These are phyloP conservation scores for Aptenodytes patagonicus DNA, from an alignment of 2,113 vertebrate species.

Conservation along the genomic window DNA sequence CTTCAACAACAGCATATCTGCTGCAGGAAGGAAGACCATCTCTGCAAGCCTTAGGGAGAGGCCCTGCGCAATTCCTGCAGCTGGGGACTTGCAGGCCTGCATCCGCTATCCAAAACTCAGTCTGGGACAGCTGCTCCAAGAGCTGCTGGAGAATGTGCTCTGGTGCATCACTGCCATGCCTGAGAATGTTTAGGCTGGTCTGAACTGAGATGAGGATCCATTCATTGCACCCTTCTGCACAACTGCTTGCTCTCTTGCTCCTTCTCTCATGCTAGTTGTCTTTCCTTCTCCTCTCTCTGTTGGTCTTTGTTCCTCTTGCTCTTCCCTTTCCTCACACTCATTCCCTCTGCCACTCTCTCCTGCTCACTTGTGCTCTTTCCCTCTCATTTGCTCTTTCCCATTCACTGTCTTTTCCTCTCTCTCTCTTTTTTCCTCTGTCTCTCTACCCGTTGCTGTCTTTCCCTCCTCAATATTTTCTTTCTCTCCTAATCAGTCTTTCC, in stretches of 20 bases:
- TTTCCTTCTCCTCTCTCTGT: background rate
- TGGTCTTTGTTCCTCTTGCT: background rate
- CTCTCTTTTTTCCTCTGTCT: background rate
- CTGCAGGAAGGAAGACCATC: background rate
- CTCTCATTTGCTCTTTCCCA: background rate
- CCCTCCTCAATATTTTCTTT: background rate
- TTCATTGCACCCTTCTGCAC: background rate
- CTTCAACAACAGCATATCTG: background rate
- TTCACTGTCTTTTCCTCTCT: background rate
- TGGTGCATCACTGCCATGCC: background rate
- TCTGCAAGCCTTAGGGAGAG: background rate
- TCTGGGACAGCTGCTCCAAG: background rate
- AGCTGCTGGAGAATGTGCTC: background rate
- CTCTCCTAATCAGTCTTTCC: background rate
- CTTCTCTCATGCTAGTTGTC: background rate
- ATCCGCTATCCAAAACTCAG: background rate
- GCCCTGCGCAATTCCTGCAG: background rate
- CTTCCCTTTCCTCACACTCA: background rate
- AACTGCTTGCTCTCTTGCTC: background rate
- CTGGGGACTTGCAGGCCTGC: background rate
- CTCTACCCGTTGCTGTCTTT: background rate
- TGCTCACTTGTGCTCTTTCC: background rate
- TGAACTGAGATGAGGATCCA: background rate
- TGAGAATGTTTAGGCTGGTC: background rate
- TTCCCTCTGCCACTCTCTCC: background rate